Evolutionary conservation across 2,113 vertebrate genomes (phyloP).

Genomic region (Tichodroma muraria): DNA sequence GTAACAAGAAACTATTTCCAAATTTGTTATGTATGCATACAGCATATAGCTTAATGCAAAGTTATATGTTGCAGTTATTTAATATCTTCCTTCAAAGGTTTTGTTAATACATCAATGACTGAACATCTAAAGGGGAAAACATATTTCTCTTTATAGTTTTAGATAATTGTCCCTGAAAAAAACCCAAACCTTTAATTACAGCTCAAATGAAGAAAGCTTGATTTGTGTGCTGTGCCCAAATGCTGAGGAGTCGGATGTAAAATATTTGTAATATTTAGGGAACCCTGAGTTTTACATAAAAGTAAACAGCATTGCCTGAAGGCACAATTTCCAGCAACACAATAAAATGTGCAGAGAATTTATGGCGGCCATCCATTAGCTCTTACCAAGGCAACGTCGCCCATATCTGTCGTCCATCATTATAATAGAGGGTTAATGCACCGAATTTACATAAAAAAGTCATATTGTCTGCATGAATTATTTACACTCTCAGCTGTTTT

Average conservation of each 20-base stretch:
- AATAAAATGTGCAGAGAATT: conserved; percentile 99
- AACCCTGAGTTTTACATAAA: conserved; percentile 98
- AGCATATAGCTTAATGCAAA: conserved; percentile 39
- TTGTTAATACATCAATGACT: conserved; percentile 71
- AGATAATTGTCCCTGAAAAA: conserved; percentile 80
- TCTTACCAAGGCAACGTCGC: conserved; percentile 99
- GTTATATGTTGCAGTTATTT: conserved; percentile 39
- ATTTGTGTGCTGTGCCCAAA: conserved; percentile 78
- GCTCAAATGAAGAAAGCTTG: conserved; percentile 77
- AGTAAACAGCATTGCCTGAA: conserved; percentile 99
- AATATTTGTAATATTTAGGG: conserved; percentile 94
- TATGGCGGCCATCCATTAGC: conserved; percentile 99
- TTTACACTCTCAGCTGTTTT: conserved; percentile 99
- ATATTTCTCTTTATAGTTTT: conserved; percentile 78
- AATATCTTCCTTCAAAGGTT: conserved; percentile 68
- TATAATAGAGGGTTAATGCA: conserved; percentile 99
- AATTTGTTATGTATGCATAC: conserved; percentile 14
- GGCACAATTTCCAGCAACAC: conserved; percentile 99
- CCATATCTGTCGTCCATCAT: conserved; percentile 99
- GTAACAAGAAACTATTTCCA: conserved; percentile 19
- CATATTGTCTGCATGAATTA: conserved; percentile 99
- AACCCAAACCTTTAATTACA: conserved; percentile 84
- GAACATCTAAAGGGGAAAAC: conserved; percentile 72
- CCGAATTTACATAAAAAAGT: conserved; percentile 99
- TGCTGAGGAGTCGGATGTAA: conserved; percentile 83